Conservation (phyloP, 1,140 invertebrate species). For the Drusus annulatus region DNA sequence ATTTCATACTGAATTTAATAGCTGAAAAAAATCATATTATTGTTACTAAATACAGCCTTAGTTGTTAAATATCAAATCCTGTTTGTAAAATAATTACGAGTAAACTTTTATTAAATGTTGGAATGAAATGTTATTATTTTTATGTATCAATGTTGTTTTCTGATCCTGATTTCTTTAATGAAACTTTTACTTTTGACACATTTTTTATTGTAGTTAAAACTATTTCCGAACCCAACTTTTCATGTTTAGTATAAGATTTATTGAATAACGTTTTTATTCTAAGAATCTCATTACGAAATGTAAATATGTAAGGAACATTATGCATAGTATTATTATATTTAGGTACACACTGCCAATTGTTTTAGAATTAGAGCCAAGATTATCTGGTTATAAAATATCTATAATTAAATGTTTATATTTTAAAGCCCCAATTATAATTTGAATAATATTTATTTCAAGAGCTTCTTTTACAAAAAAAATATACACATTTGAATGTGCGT, state of each 20-base stretch:
- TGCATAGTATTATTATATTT: background rate
- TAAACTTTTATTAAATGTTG: background rate
- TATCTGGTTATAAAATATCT: too few relatives aligned
- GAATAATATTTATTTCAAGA: background rate
- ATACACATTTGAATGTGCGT: background rate
- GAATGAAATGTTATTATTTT: background rate
- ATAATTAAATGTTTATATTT: background rate
- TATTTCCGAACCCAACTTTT: background rate
- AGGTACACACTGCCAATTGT: constrained; percentile 24
- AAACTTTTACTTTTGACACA: too few relatives aligned
- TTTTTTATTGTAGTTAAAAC: too few relatives aligned
- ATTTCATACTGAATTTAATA: background rate
- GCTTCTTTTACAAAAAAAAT: background rate
- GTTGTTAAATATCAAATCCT: background rate
- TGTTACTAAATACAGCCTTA: background rate
- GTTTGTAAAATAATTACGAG: background rate
- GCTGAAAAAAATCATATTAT: background rate
- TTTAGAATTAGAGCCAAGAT: background rate
- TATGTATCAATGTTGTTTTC: background rate
- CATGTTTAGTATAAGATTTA: background rate
- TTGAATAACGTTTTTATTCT: background rate
- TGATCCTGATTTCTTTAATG: too few relatives aligned
- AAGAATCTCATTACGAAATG: constrained; percentile 23
- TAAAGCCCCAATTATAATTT: background rate
- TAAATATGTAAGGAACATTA: constrained; percentile 1